Percentiles rank a stretch among this genome's conserved stretches.
These are phyloP conservation scores for Diuraphis noxia DNA, from an alignment of 1,140 invertebrate genomes.

Conservation along the genomic window DNA sequence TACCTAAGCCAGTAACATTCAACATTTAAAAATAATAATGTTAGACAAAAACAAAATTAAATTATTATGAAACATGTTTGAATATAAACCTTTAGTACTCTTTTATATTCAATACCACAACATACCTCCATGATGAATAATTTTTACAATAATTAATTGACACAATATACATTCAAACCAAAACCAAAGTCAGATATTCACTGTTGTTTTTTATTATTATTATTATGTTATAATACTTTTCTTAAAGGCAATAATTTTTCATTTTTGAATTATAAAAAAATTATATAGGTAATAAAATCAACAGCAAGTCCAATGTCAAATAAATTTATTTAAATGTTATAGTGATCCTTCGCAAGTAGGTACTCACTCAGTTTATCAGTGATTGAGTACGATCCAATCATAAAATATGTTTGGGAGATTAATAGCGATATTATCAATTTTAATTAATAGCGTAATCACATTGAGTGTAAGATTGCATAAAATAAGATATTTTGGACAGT, in stretches of 20 bases:
- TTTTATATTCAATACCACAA: not conserved
- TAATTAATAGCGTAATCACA: conserved; percentile 43
- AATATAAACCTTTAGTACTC: not conserved
- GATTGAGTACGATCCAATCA: not conserved
- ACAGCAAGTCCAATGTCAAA: not conserved
- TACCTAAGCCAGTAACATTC: not conserved
- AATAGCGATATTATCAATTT: conserved; percentile 31
- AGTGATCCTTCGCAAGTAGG: not conserved
- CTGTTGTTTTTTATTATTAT: not conserved
- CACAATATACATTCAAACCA: not conserved
- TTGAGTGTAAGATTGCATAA: conserved; percentile 22
- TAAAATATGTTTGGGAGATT: not conserved
- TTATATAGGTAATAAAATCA: not conserved
- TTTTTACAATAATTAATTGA: not conserved
- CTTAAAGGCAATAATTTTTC: not conserved
- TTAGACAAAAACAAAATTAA: not conserved
- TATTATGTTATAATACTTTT: not conserved
- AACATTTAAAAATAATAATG: not conserved
- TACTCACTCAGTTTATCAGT: not conserved
- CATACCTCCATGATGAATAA: not conserved
- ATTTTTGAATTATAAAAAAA: not conserved
- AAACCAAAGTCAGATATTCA: not conserved
- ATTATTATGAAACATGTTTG: not conserved
- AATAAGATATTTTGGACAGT: conserved; percentile 46
- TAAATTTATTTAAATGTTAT: not conserved